Evolutionary conservation across 2,113 vertebrate genomes (phyloP), one percentile per base, ranked within the genome.

Genomic region (Oryctolagus cuniculus): DNA sequence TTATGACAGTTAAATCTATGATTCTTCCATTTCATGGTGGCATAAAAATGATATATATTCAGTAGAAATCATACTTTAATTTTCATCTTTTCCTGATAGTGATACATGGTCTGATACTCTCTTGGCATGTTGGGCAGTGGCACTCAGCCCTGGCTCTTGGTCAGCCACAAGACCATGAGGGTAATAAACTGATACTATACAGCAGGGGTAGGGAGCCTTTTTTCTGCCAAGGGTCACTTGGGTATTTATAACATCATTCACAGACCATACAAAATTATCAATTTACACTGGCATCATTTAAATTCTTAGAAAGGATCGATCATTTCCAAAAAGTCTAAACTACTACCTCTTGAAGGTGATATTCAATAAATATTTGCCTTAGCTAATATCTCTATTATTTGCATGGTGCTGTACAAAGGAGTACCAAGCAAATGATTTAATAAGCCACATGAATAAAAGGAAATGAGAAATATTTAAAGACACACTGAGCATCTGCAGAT

Each of bases 281-380:
- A 72, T 25, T 29, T 74, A 85, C 12, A 86, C 80, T 63, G 84
- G 67, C 51, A 74, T 69, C 61, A 83, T 44, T 92, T 80, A 87
- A 79, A 83, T 51, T 97, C 15, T 72, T 10, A 81, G 6, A 83
- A 92, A 24, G 15, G 36, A 88, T 1, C 22, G 11, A 85, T n/a
- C 49, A 94, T 74, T 94, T 87, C 13, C 11, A 89, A 51, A 75
- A 92, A 92, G 73, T 82, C 73, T 22, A 73, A 83, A 96, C 11
- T 49, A 66, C 29, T 66, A 34, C 17, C 38, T 93, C 27, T 73
- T 89, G 77, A 70, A 80, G 29, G 15, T 78, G 36, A 38, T 22
- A 58, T 77, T 64, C 87, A 93, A 61, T 9, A 67, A 94, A 74
- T 7, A 87, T 85, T 74, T 88, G 82, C 38, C 38, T 90, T 83